Conservation (phyloP, 2,113 vertebrate species). For the Madoqua kirkii region DNA sequence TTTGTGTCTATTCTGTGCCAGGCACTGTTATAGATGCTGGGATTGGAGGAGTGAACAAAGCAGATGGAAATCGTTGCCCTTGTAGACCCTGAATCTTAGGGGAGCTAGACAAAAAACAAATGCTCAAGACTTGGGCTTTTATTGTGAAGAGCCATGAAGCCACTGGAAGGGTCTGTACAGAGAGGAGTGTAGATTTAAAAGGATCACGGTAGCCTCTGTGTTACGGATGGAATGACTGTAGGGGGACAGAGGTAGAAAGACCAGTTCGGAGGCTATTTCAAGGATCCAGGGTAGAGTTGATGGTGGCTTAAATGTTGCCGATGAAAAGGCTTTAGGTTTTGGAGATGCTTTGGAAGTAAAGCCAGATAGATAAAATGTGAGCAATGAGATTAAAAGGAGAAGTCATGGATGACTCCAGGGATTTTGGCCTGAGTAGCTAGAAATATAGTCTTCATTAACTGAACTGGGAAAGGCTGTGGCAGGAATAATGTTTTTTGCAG, state of each 20-base stretch:
- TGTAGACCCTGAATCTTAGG: background rate
- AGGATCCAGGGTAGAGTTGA: background rate
- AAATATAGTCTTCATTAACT: background rate
- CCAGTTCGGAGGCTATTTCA: background rate
- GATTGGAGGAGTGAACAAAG: background rate
- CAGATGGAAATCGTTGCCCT: background rate
- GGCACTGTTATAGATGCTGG: background rate
- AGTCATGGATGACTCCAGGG: background rate
- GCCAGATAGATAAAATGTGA: background rate
- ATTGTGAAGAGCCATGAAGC: background rate
- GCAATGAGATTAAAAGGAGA: background rate
- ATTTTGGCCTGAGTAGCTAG: background rate
- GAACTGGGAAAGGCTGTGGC: background rate
- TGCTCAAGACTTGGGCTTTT: background rate
- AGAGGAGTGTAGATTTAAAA: background rate
- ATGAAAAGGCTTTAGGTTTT: background rate
- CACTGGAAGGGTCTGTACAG: background rate
- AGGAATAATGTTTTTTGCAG: background rate
- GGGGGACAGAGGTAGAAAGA: background rate
- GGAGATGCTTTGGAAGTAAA: background rate
- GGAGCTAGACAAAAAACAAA: background rate
- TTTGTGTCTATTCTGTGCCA: background rate
- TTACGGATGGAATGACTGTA: background rate
- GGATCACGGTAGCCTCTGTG: background rate
- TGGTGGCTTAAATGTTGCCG: background rate